These are phyloP conservation scores for Panthera leo DNA, from an alignment of 2,113 vertebrate species.

Conservation along the genomic window DNA sequence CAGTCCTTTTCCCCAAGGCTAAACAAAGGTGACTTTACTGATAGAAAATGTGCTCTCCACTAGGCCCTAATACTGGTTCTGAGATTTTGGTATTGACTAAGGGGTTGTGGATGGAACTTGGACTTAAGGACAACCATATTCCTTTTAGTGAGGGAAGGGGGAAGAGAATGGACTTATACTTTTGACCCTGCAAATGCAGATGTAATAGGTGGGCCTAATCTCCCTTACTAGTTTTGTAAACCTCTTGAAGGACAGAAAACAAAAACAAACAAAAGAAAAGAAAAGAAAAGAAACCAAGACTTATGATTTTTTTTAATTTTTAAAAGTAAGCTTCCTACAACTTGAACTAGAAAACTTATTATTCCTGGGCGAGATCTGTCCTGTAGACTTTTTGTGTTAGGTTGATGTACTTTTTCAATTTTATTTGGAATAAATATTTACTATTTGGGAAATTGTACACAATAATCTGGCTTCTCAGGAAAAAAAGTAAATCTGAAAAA, in stretches of 20 bases:
- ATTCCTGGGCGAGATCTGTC: neutral
- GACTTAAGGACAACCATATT: neutral
- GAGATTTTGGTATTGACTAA: neutral
- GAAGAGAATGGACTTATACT: neutral
- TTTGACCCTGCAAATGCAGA: neutral
- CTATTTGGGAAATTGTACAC: neutral
- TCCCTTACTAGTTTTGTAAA: neutral
- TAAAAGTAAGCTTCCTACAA: neutral
- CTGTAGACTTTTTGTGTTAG: neutral
- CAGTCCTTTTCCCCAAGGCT: neutral
- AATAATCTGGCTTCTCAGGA: neutral
- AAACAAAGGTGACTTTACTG: neutral
- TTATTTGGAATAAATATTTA: neutral
- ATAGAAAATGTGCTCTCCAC: neutral
- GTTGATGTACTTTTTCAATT: neutral
- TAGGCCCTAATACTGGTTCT: no score
- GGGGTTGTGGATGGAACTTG: neutral
- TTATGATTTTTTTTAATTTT: neutral
- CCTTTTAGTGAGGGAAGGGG: neutral
- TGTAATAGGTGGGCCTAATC: neutral
- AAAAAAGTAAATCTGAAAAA: neutral
- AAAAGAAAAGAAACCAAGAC: neutral
- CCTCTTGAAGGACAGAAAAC: neutral
- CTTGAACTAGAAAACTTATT: neutral
- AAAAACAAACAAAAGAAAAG: no score